Base-by-base conservation (phyloP, 2,797 vertebrate genomes). In the Podarcis siculus region DNA sequence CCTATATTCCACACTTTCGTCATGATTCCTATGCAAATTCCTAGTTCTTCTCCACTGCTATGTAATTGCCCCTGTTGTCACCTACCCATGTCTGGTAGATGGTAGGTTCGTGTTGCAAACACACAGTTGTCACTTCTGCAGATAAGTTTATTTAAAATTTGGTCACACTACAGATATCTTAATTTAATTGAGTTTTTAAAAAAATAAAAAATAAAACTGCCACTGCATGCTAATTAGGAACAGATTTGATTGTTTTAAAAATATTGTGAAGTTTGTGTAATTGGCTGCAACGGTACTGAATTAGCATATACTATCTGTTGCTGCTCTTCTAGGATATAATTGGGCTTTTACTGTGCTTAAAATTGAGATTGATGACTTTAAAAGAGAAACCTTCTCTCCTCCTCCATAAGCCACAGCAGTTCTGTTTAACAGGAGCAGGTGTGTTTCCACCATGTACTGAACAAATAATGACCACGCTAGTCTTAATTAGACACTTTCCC, bases 211-310 rank as follows among this genome's bases (percentile, higher is more conserved):
- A 85, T 95, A 94, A 92, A 95, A 75, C 92, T 90, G 94, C 93
- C 87, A 88, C 92, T 91, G 91, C 87, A 90, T 89, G 81, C 90
- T 95, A 94, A 95, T 95, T 93, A 90, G 95, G 93, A 94, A 92
- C 85, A 87, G 80, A 91, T 88, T 94, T 93, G 94, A 93, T 95
- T 95, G 94, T 95, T 95, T 55, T 95, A 91, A 95, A 95, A 93
- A 94, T 91, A 93, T 94, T 90, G 92, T 91, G 92, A 95, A 94
- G 93, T 95, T 95, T 95, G 92, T 93, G 89, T 94, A 95, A 95
- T 95, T 94, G 92, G 92, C 90, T 95, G 94, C 91, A 82, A 72
- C 88, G 89, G 85, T 92, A 91, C 83, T 92, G 92, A 94, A 95
- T 96, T 94, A 95, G 93, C 94, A 94, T 92, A 93, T 93, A 93